Evolutionary conservation across 2,113 vertebrate genomes (phyloP), one percentile per base, ranked within the genome.

Genomic region (Neomonachus schauinslandi): DNA sequence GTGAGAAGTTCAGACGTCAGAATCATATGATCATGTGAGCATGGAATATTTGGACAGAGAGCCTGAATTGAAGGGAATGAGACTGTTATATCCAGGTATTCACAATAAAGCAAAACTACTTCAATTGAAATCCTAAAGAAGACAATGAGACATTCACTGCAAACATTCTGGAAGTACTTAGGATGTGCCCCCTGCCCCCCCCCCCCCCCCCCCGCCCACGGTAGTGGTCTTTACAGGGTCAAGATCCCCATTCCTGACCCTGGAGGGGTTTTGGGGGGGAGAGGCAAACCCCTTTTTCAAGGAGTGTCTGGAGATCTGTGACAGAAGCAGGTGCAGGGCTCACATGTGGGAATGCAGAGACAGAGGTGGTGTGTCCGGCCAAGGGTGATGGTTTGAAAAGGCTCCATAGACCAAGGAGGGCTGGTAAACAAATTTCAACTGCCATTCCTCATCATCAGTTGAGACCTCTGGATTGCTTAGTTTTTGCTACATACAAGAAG

Each of bases 191-290:
- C 7, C 14, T 49, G 39, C 46, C 4, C 8, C 4, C 4, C 16
- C 1, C 24, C 61, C 11, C 14, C 46, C 7, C 0, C 51, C 28
- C 0, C 24, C 14, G 39, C 42, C 12, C 9, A 24, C 31, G 46
- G 31, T 69, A 42, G 51, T 55, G 36, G 26, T 59, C 53, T 74
- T 28, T 1, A 77, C 42, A 79, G 42, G 22, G 49, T 18, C 36
- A 49, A 36, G 74, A 33, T 15, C 42, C 22, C 21, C 21, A 36
- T 51, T n/a, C 31, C 21, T 63, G 72, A 79, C 33, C 42, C 53
- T 63, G 15, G 65, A 11, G 57, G 9, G 3, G 33, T 65, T 63
- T 31, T 1, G 1, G 31, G 15, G 28, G 51, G 24, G 71, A 57
- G 49, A 57, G 46, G n/a, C 15, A 39, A 13, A 39, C 24, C 11